Percentiles rank a stretch among this genome's conserved stretches.
phyloP scores from a whole-genome alignment of 2,113 vertebrate species.

The Stigmatopora nigra region DNA sequence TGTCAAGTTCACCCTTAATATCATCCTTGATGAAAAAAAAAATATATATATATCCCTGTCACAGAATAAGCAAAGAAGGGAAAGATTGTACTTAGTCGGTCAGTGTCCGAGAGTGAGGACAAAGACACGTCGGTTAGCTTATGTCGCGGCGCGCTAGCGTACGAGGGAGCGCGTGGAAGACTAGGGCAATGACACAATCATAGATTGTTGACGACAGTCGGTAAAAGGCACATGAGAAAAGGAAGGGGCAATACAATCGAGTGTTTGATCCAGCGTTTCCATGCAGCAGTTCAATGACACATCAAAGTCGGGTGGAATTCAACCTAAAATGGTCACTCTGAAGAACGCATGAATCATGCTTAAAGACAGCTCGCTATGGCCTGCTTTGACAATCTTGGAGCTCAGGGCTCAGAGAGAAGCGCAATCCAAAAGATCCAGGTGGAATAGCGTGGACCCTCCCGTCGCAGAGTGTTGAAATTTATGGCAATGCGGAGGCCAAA shows the following conservation, averaged over 20 bases:
- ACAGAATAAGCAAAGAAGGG: not conserved
- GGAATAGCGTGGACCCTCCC: too few relatives aligned
- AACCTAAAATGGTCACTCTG: not conserved
- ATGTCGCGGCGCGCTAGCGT: not conserved
- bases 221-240: conserved; percentile 59
- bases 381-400: too few relatives aligned
- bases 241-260: conserved; percentile 27
- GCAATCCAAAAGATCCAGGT: too few relatives aligned
- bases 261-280: conserved; percentile 11
- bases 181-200: conserved; percentile 30
- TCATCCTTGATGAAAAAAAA: not conserved
- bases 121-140: not conserved
- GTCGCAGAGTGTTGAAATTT: too few relatives aligned
- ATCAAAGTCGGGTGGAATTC: not conserved
- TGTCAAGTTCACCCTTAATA: not conserved
- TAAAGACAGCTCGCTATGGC: not conserved
- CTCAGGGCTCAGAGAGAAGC: not conserved
- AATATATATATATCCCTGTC: not conserved
- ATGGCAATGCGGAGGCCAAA: too few relatives aligned
- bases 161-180: conserved; percentile 19
- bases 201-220: conserved; percentile 25
- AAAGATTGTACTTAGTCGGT: not conserved
- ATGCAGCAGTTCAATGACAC: conserved; percentile 10
- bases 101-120: conserved; percentile 1
- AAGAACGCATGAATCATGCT: not conserved